Conservation (phyloP, 2,888 invertebrate genomes). For the Tipula helvola region DNA sequence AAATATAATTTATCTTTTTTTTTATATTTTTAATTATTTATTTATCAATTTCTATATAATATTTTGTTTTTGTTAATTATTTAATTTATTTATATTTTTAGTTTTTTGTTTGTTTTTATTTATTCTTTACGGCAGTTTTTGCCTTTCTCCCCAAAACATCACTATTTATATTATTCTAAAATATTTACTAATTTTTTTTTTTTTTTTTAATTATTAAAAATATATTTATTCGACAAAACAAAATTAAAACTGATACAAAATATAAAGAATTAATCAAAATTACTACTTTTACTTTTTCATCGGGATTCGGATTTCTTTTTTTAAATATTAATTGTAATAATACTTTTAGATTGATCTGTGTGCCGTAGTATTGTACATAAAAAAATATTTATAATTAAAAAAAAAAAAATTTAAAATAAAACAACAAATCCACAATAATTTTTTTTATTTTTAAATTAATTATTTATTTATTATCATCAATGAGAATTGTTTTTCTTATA, state of each 20-base stretch:
- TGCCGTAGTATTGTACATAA: constrained; percentile 6
- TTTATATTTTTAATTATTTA: constrained; percentile 11
- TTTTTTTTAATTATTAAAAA: constrained; percentile 5
- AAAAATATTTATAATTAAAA: background rate
- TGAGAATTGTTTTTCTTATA: background rate
- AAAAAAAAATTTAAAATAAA: background rate
- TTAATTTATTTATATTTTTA: constrained; percentile 10
- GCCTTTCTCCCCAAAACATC: constrained; percentile 10
- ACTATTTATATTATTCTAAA: constrained; percentile 12
- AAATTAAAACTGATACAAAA: background rate
- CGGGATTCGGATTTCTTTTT: background rate
- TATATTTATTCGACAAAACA: background rate
- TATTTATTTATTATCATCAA: background rate
- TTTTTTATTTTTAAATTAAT: background rate
- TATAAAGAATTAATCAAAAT: background rate
- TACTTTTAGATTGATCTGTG: background rate
- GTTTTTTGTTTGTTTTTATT: constrained; percentile 10
- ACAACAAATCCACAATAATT: background rate
- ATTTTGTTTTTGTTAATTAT: constrained; percentile 11
- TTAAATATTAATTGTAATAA: constrained; percentile 9
- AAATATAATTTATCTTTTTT: constrained; percentile 4
- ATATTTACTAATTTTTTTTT: constrained; percentile 9
- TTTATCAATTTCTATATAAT: constrained; percentile 10
- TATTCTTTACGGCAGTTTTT: constrained; percentile 5
- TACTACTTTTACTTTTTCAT: background rate